Conservation (phyloP, 2,113 vertebrate genomes). For the Menidia beryllina region DNA sequence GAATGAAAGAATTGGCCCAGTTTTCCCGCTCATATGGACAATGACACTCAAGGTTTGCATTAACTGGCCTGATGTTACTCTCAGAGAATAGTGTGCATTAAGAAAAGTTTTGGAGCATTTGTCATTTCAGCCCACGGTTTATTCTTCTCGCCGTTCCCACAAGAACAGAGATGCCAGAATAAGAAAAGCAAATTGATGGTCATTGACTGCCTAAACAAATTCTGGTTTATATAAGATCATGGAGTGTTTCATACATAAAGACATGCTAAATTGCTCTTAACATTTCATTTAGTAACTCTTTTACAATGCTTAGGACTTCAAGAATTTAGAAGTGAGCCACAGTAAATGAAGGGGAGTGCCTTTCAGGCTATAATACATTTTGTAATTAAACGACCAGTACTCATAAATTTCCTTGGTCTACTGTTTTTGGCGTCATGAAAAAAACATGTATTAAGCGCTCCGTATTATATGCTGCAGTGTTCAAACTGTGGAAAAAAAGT, state of each 20-base stretch:
- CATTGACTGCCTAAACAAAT: conserved; percentile 48
- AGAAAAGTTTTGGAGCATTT: conserved; percentile 49
- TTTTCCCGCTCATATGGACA: conserved; percentile 70
- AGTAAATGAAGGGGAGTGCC: conserved; percentile 8
- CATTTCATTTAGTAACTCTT: conserved; percentile 5
- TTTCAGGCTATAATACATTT: conserved; percentile 5
- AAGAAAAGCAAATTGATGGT: conserved; percentile 53
- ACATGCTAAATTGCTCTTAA: conserved; percentile 31
- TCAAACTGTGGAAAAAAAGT: no score
- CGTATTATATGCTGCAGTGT: no score
- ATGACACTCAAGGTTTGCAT: conserved; percentile 76
- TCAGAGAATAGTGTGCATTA: conserved; percentile 53
- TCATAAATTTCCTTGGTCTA: no score
- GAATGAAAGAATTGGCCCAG: conserved; percentile 70
- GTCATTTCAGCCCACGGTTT: conserved; percentile 48
- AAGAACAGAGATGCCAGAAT: conserved; percentile 34
- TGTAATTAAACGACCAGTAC: no score
- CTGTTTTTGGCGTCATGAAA: no score
- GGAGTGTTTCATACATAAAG: conserved; percentile 14
- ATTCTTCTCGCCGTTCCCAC: conserved; percentile 46
- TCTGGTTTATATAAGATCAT: conserved; percentile 34
- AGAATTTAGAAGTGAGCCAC: not conserved
- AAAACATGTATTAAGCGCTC: no score
- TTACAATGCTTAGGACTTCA: conserved; percentile 23
- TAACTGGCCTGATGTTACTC: conserved; percentile 59